These are phyloP conservation scores for Apostichopus japonicus DNA, from an alignment of 35 echinoderm and acorn worm genomes.

Conservation along the genomic window DNA sequence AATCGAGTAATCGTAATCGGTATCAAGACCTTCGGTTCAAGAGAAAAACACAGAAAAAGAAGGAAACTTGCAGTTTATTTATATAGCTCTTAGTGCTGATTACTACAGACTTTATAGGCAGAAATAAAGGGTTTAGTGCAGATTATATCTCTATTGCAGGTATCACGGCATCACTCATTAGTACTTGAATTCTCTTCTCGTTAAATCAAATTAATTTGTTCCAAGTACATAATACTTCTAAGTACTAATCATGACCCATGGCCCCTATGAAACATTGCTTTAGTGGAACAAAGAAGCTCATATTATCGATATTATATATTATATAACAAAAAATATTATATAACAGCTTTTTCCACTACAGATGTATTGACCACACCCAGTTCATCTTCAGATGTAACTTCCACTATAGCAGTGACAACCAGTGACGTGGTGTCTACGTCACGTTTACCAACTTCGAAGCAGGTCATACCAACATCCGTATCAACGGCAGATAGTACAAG, in stretches of 20 bases:
- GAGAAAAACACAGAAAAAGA: no score
- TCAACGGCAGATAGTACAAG: no score
- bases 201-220: neutral
- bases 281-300: neutral
- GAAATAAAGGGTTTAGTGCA: neutral
- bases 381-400: no score
- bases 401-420: no score
- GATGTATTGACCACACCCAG: no score
- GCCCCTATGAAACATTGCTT: neutral
- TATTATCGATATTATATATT: neutral
- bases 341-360: no score
- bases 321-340: neutral
- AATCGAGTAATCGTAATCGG: no score
- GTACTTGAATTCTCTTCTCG: neutral
- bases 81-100: neutral
- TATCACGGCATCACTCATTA: neutral
- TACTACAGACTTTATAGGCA: neutral
- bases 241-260: neutral
- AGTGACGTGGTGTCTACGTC: no score
- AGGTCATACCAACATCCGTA: no score
- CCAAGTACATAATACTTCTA: neutral
- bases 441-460: no score
- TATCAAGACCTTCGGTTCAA: no score
- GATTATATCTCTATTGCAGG: neutral
- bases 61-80: no score